Evolutionary conservation across 2,113 vertebrate genomes (phyloP).

Genomic region (Cettia cetti): DNA sequence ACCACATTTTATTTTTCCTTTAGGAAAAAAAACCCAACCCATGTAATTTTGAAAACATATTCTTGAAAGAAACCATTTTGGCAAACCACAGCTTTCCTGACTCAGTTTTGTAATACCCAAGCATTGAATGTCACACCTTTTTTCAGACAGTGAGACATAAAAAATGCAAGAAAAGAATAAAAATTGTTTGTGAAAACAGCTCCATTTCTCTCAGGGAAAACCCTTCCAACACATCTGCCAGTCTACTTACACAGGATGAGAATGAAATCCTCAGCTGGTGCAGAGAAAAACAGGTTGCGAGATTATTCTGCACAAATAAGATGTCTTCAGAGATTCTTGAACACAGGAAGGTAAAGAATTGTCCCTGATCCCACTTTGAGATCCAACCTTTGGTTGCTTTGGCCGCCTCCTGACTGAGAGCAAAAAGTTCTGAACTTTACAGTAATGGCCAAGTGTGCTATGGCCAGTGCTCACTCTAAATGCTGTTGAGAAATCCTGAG

Average conservation of each 20-base stretch:
- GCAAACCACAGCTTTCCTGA: not conserved
- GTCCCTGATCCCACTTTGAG: not conserved
- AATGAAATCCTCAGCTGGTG: not conserved
- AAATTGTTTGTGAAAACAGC: not conserved
- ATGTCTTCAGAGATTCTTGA: not conserved
- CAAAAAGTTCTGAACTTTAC: not conserved
- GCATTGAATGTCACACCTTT: not conserved
- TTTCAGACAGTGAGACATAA: not conserved
- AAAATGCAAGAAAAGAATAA: not conserved
- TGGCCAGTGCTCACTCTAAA: not conserved
- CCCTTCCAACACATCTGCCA: not conserved
- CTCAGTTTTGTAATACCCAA: not conserved
- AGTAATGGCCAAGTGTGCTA: not conserved
- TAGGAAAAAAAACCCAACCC: not conserved
- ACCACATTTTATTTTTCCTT: not conserved
- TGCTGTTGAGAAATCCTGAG: not conserved
- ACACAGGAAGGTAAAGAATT: not conserved
- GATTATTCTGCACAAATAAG: not conserved
- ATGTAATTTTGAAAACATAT: not conserved
- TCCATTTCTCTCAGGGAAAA: not conserved
- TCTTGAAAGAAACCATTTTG: not conserved
- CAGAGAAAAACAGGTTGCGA: not conserved
- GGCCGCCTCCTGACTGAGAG: not conserved
- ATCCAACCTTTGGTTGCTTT: not conserved
- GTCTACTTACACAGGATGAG: not conserved